Evolutionary conservation across 2,797 vertebrate species (phyloP), one percentile per base, ranked within the genome.

Genomic region (Coranthus polyacanthus): DNA sequence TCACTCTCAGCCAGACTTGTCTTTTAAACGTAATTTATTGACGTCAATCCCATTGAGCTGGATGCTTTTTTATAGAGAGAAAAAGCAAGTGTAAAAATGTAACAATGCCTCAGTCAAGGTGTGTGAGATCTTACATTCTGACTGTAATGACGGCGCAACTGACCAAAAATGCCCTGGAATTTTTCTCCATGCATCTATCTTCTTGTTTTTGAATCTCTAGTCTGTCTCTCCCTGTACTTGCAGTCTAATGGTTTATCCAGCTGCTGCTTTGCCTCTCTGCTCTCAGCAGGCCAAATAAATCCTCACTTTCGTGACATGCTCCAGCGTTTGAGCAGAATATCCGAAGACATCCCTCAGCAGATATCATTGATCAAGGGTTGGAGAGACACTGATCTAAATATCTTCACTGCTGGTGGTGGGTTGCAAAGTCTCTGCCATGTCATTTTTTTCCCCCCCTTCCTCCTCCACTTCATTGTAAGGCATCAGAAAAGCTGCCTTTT

Each of bases 311-410:
- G 1, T 75, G 78, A 79, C 73, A 64, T 2, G 18, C 50, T 68
- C 22, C 0, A 17, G 51, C 38, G 39, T 70, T 69, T 72, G 39
- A 82, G 76, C 45, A 29, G 64, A 78, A 75, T 78, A 59, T 38
- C 60, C 36, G 49, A 26, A 24, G 72, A 83, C 79, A 81, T 72
- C 65, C 32, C 46, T 78, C 73, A 49, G 68, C 67, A 68, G 78
- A 71, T 68, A 56, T 78, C 75, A 72, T 75, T 70, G 78, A 82
- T 88, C 71, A 83, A 68, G 74, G 36, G 21, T 41, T 38, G 49
- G 58, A 55, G 56, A 83, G 75, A 71, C 67, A 61, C 50, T 69
- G 62, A 84, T 85, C 61, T 71, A 71, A 82, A 87, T 83, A 74
- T 72, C 73, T 69, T 84, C 72, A 29, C 76, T 16, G 55, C 45